These are phyloP conservation scores for Actenoides hombroni DNA, from an alignment of 2,113 vertebrate species.

Conservation along the genomic window DNA sequence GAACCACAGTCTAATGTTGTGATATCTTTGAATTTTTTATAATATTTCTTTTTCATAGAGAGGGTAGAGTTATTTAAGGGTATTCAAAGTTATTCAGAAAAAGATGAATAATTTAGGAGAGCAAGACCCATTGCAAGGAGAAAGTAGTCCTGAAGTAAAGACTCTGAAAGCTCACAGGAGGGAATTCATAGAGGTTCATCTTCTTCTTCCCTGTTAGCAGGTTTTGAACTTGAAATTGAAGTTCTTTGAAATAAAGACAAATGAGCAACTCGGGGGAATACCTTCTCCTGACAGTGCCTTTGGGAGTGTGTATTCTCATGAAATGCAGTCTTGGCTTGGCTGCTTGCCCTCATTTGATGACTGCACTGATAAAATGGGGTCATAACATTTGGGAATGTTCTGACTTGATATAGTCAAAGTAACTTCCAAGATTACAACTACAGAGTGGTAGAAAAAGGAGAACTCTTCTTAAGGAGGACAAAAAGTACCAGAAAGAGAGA, in stretches of 20 bases:
- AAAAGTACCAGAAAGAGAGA: background rate
- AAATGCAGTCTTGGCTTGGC: background rate
- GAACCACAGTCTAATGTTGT: background rate
- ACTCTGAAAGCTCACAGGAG: background rate
- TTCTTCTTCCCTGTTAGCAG: background rate
- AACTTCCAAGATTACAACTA: background rate
- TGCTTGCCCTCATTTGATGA: background rate
- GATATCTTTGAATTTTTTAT: background rate
- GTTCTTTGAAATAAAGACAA: background rate
- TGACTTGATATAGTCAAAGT: background rate
- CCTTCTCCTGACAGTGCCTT: background rate
- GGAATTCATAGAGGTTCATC: background rate
- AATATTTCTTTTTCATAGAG: background rate
- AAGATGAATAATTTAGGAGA: background rate
- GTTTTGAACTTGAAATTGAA: background rate
- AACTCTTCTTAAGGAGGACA: background rate
- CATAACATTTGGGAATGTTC: background rate
- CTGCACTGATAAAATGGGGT: background rate
- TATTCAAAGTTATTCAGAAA: background rate
- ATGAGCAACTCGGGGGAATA: background rate
- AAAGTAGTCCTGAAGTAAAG: background rate
- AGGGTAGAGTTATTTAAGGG: background rate
- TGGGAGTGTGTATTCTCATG: background rate
- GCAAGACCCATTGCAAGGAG: background rate
- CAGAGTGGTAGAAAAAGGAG: fast-evolving